Evolutionary conservation across 1,140 invertebrate genomes (phyloP).

Genomic region (Habropoda laboriosa): DNA sequence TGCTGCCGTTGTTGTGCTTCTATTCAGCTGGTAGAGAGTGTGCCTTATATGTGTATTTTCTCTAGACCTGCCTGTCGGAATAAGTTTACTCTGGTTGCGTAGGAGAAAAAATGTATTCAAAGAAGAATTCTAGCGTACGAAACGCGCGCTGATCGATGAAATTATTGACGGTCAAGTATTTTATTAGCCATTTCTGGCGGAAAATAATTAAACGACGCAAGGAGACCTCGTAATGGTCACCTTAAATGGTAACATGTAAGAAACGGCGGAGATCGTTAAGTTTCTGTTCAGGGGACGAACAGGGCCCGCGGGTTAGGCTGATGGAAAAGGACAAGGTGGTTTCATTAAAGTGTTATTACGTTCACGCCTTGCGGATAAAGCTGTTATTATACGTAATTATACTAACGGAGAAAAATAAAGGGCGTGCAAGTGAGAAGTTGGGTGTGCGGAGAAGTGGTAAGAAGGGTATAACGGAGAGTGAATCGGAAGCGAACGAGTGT

Average conservation of each 20-base stretch:
- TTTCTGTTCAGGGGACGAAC: not conserved
- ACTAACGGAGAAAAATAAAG: slow-evolving; percentile 44
- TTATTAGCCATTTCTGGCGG: not conserved
- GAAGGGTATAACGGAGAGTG: slow-evolving; percentile 21
- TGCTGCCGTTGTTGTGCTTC: too few species aligned
- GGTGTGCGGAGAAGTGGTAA: slow-evolving; percentile 21
- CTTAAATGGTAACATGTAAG: slow-evolving; percentile 56
- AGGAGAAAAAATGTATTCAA: slow-evolving; percentile 10
- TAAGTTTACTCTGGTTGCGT: too few species aligned
- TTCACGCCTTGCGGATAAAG: slow-evolving; percentile 61
- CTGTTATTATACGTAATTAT: slow-evolving; percentile 66
- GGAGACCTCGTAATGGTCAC: not conserved
- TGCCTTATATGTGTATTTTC: too few species aligned
- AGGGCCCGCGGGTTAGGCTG: slow-evolving; percentile 23
- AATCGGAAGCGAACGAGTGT: slow-evolving; percentile 37
- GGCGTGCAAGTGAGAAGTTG: slow-evolving; percentile 4
- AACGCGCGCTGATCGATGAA: not conserved
- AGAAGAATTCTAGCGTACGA: not conserved
- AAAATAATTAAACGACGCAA: not conserved
- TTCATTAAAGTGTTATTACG: slow-evolving; percentile 66
- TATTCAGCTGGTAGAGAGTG: too few species aligned
- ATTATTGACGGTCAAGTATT: not conserved
- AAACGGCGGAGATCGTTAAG: slow-evolving; percentile 56
- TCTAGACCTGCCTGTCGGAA: too few species aligned
- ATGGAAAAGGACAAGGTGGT: slow-evolving; percentile 47